phyloP scores from a whole-genome alignment of 2,797 vertebrate species.

The Pantherophis vulpinus region DNA sequence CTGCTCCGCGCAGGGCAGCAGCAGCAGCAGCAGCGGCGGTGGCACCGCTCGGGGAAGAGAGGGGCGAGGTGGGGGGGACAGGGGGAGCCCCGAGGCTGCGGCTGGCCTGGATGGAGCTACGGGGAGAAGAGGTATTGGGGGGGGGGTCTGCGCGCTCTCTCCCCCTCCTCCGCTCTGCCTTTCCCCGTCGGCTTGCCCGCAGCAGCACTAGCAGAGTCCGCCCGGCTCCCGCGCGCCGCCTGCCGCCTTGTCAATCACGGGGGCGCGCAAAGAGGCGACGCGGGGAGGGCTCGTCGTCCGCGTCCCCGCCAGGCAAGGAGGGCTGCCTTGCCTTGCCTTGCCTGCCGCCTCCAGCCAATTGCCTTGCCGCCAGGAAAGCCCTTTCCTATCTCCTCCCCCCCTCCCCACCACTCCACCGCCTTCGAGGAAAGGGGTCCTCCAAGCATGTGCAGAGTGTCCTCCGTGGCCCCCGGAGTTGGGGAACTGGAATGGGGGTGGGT shows the following conservation, averaged over 20 bases:
- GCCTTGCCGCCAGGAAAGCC: not conserved
- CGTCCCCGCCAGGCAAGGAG: not conserved
- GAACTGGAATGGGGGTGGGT: no score
- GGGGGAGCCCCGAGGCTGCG: constrained; percentile 33
- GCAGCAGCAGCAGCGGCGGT: not conserved
- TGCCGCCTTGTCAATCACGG: constrained; percentile 21
- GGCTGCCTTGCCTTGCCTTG: not conserved
- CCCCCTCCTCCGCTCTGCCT: not conserved
- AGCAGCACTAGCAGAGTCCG: not conserved
- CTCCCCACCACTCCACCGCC: not conserved
- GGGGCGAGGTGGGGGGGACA: constrained; percentile 36
- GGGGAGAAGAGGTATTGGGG: not conserved
- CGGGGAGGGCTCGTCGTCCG: constrained; percentile 16
- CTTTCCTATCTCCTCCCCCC: not conserved
- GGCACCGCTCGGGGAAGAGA: constrained; percentile 59
- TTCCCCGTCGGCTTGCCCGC: not conserved
- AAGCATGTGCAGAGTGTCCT: not conserved
- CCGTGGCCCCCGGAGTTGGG: not conserved
- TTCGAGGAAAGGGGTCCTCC: not conserved
- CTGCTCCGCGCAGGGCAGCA: constrained; percentile 61
- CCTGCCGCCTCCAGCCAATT: not conserved
- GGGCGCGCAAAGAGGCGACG: constrained; percentile 20
- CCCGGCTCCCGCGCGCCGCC: constrained; percentile 2
- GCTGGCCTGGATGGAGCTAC: constrained; percentile 33
- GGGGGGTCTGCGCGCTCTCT: not conserved